Evolutionary conservation across 2,113 vertebrate species (phyloP), one percentile per base, ranked within the genome.

Genomic region (Notarius lentiginosus): DNA sequence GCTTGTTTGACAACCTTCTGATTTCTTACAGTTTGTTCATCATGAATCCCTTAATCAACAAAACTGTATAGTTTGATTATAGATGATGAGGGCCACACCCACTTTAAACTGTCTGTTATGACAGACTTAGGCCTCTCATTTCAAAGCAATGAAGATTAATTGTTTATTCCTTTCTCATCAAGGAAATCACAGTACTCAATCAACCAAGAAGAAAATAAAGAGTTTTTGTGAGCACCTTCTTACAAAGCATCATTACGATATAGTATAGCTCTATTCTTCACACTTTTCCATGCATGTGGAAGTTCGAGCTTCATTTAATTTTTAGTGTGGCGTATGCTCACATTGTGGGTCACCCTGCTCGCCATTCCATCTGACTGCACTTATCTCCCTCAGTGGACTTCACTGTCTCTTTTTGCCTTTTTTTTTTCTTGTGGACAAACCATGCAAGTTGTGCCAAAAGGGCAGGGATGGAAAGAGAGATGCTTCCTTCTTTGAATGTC

Each of bases 361-460:
- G 87, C 91, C 84, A 89, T 90, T 91, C 90, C 92, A 90, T 92
- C 91, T 94, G 91, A 92, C 94, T 93, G 92, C 89, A 84, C 91
- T 92, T 93, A 95, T 95, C 94, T 93, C 92, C 88, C 90, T 84
- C 85, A 89, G 91, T 91, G 93, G 92, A 91, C 94, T 53, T 53
- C 10, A 11, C 10, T 91, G 91, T 92, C 92, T 92, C 92, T 92
- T 91, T 92, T 92, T 92, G 93, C 12, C n/a, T 27, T 77, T 56
- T 76, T 93, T 92, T 94, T 92, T 94, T 92, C 92, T 60, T 83
- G 15, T 68, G 11, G 8, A 61, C 4, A 4, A 68, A 55, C 60
- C 51, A n/a, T 14, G 60, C 15, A 15, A 12, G 18, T 22, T 72
- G 24, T 77, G 47, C 34, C 75, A 58, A 12, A 58, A 18, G 10